Evolutionary conservation across 2,113 vertebrate species (phyloP).

Genomic region (Varanus komodoensis): DNA sequence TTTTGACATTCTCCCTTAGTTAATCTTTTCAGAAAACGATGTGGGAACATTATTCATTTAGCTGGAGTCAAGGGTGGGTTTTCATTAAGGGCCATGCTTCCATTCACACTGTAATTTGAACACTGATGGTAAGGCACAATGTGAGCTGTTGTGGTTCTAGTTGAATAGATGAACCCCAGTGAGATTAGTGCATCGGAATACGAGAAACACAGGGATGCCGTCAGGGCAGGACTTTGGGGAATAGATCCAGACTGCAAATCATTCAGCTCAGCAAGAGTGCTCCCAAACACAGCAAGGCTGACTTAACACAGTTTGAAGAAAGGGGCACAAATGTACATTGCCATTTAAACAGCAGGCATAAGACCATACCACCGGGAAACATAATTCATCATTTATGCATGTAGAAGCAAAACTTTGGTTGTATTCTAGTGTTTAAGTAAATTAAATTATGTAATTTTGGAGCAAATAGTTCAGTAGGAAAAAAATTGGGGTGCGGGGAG

Average conservation of each 20-base stretch:
- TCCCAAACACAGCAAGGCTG: neutral
- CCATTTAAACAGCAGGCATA: neutral
- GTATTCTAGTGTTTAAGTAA: neutral
- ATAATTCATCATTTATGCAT: slow-evolving; percentile 11
- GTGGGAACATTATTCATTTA: neutral
- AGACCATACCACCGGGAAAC: neutral
- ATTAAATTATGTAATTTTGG: slow-evolving; percentile 25
- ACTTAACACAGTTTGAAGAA: neutral
- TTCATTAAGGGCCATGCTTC: neutral
- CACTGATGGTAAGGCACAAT: neutral
- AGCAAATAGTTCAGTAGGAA: slow-evolving; percentile 22
- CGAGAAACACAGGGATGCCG: neutral
- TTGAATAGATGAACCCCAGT: neutral
- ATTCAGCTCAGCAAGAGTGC: neutral
- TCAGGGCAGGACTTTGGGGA: neutral
- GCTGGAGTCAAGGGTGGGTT: neutral
- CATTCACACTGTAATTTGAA: neutral
- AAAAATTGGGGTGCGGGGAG: neutral
- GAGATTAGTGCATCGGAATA: neutral
- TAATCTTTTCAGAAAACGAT: neutral
- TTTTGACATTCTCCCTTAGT: too few relatives aligned
- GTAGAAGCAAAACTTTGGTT: slow-evolving; percentile 14
- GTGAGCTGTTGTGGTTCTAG: neutral
- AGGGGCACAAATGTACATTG: neutral
- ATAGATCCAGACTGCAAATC: neutral